Base-by-base conservation (phyloP, 2,113 vertebrate genomes). In the Brachionichthys hirsutus region DNA sequence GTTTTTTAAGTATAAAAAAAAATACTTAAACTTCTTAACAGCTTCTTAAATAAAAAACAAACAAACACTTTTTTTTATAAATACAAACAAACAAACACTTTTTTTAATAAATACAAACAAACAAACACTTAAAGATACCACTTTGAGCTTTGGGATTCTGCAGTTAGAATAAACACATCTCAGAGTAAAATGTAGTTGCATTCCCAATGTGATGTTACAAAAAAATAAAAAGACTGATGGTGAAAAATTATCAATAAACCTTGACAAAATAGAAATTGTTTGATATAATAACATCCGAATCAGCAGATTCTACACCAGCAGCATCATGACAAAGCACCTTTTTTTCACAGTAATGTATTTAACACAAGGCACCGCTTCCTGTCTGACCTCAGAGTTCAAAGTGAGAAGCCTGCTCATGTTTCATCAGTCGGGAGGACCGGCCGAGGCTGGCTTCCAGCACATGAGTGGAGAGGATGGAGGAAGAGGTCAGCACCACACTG, bases 401-500 rank as follows among this genome's bases (percentile, higher is more conserved):
- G 70, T 55, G 64, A 64, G 67, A 50, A 54, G 67, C 67, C 68
- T 77, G 56, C 79, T 87, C 75, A 46, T 68, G 85, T 87, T 89
- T 85, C 84, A 80, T 68, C 60, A 12, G 75, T 65, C 70, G 44
- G 73, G 55, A 77, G 73, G 70, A 78, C 43, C 62, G 35, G 67
- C 44, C 4, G 56, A 73, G 75, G 82, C 62, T 64, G 67, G 77
- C 76, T 80, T 71, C 62, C 80, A 80, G 83, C 82, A 80, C 84
- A 88, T 77, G 85, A 88, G 80, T 59, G 66, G 67, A 44, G 69
- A 70, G 66, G 62, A 51, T 73, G 40, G 67, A 70, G 61, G 77
- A 77, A 77, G 81, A 81, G 87, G 85, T 86, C 88, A 85, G 74
- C 53, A 9, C 17, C 81, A 41, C 85, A 64, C 67, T 34, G 49